phyloP scores from a whole-genome alignment of 2,113 vertebrate species.

The Xiphophorus maculatus region DNA sequence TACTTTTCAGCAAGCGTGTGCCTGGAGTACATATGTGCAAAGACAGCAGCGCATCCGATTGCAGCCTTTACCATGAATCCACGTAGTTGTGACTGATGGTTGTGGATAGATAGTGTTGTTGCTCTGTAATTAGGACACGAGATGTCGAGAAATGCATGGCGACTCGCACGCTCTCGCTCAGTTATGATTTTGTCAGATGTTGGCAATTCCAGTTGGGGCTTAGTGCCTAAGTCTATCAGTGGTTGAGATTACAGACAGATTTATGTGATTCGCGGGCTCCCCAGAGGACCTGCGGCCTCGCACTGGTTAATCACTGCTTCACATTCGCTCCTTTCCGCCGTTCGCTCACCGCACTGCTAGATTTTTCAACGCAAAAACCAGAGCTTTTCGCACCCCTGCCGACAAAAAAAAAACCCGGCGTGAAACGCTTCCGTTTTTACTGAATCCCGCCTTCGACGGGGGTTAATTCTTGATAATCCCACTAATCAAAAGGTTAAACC shows the following conservation, averaged over 20 bases:
- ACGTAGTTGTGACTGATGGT: slow-evolving; percentile 49
- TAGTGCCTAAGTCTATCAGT: slow-evolving; percentile 77
- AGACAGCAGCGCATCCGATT: slow-evolving; percentile 52
- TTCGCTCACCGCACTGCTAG: slow-evolving; percentile 37
- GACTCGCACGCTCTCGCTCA: slow-evolving; percentile 40
- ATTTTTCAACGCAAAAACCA: slow-evolving; percentile 49
- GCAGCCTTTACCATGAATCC: slow-evolving; percentile 37
- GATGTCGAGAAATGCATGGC: slow-evolving; percentile 38
- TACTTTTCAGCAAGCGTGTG: slow-evolving; percentile 56
- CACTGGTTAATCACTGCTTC: slow-evolving; percentile 74
- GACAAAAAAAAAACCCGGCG: slow-evolving; percentile 11
- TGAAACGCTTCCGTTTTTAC: slow-evolving; percentile 27
- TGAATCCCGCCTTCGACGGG: slow-evolving; percentile 47
- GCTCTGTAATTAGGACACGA: slow-evolving; percentile 56
- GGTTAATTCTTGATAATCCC: slow-evolving; percentile 77
- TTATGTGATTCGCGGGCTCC: slow-evolving; percentile 75
- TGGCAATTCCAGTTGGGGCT: slow-evolving; percentile 72
- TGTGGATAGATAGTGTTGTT: slow-evolving; percentile 39
- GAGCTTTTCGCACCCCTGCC: slow-evolving; percentile 17
- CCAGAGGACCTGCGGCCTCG: slow-evolving; percentile 67
- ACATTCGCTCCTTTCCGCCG: slow-evolving; percentile 60
- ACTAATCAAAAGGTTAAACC: slow-evolving; percentile 77
- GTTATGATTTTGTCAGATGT: slow-evolving; percentile 77
- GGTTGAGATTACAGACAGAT: slow-evolving; percentile 80
- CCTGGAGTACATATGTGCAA: slow-evolving; percentile 43